Conservation (phyloP, 2,797 vertebrate species). For the Cichlasoma orientale region DNA sequence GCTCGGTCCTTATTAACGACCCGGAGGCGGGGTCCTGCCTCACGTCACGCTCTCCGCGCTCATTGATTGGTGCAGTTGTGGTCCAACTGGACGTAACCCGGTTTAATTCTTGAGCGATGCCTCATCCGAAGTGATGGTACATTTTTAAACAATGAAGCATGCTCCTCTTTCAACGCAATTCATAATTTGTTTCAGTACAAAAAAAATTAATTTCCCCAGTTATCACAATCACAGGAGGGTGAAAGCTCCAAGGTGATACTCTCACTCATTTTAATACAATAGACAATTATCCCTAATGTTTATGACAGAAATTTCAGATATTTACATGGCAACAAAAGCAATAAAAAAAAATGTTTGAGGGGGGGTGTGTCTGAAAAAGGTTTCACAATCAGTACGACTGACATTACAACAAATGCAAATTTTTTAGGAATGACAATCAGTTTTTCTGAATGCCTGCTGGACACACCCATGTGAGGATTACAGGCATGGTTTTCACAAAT, state of each 20-base stretch:
- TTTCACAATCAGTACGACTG: conserved; percentile 32
- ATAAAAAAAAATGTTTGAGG: conserved; percentile 11
- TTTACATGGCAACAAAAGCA: conserved; percentile 8
- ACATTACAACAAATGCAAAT: conserved; percentile 48
- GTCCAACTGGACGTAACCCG: background rate
- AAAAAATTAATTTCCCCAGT: background rate
- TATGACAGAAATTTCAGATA: background rate
- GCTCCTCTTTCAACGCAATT: background rate
- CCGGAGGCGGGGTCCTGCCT: background rate
- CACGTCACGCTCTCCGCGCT: background rate
- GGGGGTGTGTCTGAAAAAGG: background rate
- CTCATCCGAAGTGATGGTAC: conserved; percentile 26
- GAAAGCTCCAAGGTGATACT: background rate
- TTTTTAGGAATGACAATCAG: background rate
- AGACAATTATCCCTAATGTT: background rate
- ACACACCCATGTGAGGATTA: background rate
- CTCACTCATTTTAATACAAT: background rate
- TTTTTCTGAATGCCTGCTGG: conserved; percentile 6
- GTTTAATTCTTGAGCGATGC: background rate
- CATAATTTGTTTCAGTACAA: conserved; percentile 11
- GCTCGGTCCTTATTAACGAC: background rate
- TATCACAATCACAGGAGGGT: background rate
- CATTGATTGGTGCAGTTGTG: conserved; percentile 50
- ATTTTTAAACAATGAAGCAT: background rate
- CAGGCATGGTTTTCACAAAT: background rate